These are phyloP conservation scores for Xenotilapia longispinis DNA, from an alignment of 2,113 vertebrate species.

Conservation along the genomic window DNA sequence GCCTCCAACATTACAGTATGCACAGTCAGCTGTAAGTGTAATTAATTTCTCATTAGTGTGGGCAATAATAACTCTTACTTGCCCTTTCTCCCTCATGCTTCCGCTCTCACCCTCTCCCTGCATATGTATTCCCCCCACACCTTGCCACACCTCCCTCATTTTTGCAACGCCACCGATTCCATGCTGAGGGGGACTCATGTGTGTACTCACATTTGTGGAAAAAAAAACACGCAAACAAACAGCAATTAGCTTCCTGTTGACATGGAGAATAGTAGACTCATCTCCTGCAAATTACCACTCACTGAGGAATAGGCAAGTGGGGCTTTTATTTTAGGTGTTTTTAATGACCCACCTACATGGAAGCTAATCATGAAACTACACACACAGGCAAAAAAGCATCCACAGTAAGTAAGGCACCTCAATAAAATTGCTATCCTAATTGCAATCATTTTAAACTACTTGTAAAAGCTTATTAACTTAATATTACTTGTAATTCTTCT, in stretches of 20 bases:
- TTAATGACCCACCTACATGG: constrained; percentile 28
- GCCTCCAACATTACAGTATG: constrained; percentile 30
- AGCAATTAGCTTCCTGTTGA: constrained; percentile 63
- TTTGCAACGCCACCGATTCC: background rate
- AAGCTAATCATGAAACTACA: constrained; percentile 13
- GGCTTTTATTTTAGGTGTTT: constrained; percentile 30
- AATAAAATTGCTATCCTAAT: background rate
- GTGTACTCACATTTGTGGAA: background rate
- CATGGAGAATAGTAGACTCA: constrained; percentile 38
- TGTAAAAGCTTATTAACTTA: background rate
- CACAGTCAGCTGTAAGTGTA: constrained; percentile 40
- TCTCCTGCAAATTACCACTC: constrained; percentile 46
- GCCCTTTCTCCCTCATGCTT: background rate
- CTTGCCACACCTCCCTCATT: background rate
- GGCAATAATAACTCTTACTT: constrained; percentile 46
- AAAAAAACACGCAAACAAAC: constrained; percentile 42
- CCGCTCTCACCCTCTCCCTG: background rate
- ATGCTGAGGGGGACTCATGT: background rate
- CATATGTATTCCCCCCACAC: background rate
- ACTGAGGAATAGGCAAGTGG: constrained; percentile 15
- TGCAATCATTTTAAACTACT: background rate
- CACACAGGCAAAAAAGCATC: background rate
- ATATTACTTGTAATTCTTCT: background rate
- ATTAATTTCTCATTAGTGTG: constrained; percentile 64
- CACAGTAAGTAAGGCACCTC: background rate